Conservation (phyloP, 2,113 vertebrate genomes). For the Sturnus vulgaris region DNA sequence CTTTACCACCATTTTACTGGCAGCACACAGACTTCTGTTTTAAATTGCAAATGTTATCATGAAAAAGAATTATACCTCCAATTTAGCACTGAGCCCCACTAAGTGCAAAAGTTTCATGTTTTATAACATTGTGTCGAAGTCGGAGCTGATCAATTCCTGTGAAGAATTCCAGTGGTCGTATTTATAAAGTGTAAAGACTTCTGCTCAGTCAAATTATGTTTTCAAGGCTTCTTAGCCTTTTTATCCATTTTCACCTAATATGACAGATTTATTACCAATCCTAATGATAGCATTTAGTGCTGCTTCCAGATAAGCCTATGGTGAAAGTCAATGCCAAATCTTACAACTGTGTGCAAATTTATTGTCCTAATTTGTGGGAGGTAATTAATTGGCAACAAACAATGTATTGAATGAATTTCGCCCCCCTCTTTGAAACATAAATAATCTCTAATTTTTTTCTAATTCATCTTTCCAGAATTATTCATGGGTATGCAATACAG, state of each 20-base stretch:
- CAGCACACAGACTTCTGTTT: background rate
- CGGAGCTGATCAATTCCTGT: background rate
- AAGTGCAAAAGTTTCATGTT: background rate
- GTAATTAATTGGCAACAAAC: conserved; percentile 64
- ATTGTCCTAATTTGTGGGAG: conserved; percentile 28
- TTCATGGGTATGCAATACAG: background rate
- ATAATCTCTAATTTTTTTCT: conserved; percentile 27
- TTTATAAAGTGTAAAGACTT: conserved; percentile 11
- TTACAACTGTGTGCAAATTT: background rate
- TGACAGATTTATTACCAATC: conserved; percentile 5
- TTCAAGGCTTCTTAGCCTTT: background rate
- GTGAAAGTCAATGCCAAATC: conserved; percentile 16
- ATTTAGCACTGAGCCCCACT: conserved; percentile 4
- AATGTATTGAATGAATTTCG: conserved; percentile 14
- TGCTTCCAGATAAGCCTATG: background rate
- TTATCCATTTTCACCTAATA: conserved; percentile 1
- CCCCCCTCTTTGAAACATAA: background rate
- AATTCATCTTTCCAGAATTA: conserved; percentile 6
- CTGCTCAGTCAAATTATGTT: background rate
- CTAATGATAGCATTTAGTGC: background rate
- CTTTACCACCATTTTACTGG: background rate
- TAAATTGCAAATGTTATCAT: background rate
- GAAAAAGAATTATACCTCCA: background rate
- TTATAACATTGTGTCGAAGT: background rate
- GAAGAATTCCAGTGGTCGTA: background rate